A percentile compares a stretch with the other conserved stretches of the same genome.
These are phyloP conservation scores for Stegodyphus mimosarum DNA, from an alignment of 1,140 invertebrate species.

Conservation along the genomic window DNA sequence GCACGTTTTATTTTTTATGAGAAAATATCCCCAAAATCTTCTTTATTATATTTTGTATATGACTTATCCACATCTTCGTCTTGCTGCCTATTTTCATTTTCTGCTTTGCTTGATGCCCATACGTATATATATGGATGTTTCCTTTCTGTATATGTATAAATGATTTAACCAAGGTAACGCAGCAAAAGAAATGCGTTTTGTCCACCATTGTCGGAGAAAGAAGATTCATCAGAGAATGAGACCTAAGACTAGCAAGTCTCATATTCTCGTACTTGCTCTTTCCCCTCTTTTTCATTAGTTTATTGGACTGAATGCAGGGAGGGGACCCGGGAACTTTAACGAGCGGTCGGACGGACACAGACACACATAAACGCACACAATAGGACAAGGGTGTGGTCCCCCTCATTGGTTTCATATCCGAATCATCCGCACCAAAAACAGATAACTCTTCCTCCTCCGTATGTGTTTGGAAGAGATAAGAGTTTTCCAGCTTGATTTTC, in stretches of 20 bases:
- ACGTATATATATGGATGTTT: too few relatives aligned
- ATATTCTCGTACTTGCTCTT: not conserved
- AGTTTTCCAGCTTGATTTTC: conserved; percentile 13
- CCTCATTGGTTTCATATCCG: not conserved
- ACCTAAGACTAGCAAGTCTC: not conserved
- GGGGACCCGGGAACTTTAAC: conserved; percentile 22
- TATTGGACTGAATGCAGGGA: conserved; percentile 35
- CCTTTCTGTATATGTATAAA: too few relatives aligned
- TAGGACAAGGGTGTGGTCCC: conserved; percentile 21
- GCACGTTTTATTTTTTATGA: too few relatives aligned
- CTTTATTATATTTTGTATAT: too few relatives aligned
- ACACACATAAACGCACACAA: conserved; percentile 33
- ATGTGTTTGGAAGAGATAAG: conserved; percentile 28
- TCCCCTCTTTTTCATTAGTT: conserved; percentile 45
- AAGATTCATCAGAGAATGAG: not conserved
- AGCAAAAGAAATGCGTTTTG: too few relatives aligned
- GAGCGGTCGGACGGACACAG: conserved; percentile 5
- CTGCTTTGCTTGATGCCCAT: too few relatives aligned
- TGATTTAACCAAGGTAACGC: too few relatives aligned
- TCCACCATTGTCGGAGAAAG: too few relatives aligned
- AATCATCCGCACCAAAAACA: conserved; percentile 35
- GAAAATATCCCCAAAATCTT: too few relatives aligned
- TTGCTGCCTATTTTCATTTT: too few relatives aligned
- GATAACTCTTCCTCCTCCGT: conserved; percentile 50
- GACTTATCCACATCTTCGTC: too few relatives aligned